Evolutionary conservation across 2,888 invertebrate species (phyloP).

Genomic region (Cataglyphis rosenhaueri): DNA sequence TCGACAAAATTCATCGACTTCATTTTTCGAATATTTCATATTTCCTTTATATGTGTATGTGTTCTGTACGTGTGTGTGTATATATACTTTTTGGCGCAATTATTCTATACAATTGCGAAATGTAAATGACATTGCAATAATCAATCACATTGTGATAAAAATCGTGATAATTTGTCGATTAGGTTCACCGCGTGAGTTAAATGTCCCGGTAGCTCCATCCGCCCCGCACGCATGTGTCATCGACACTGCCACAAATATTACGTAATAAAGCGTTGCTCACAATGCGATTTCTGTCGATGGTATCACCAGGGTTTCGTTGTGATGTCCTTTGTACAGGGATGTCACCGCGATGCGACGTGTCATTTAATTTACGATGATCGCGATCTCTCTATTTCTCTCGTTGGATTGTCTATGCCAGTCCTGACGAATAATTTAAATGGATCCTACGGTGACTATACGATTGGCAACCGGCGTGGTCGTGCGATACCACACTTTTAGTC

Average conservation of each 20-base stretch:
- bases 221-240: conserved; percentile 43
- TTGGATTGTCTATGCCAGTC: background rate
- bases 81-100: background rate
- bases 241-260: conserved; percentile 46
- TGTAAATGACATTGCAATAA: background rate
- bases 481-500: conserved; percentile 45
- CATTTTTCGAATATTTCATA: background rate
- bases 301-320: conserved; percentile 60
- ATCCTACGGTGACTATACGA: conserved; percentile 5
- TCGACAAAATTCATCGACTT: conserved; percentile 19
- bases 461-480: conserved; percentile 34
- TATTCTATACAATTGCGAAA: conserved; percentile 5
- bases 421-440: background rate
- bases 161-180: background rate
- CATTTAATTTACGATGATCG: conserved; percentile 71
- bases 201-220: conserved; percentile 37
- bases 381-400: conserved; percentile 15
- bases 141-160: conserved; percentile 15
- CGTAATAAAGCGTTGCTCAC: conserved; percentile 58
- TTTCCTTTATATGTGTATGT: background rate
- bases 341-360: conserved; percentile 70
- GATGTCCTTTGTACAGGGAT: conserved; percentile 65
- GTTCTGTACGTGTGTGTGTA: background rate
- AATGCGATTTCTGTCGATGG: conserved; percentile 50
- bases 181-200: conserved; percentile 26